Percentiles rank a stretch among this genome's conserved stretches.
Evolutionary conservation across 1,140 invertebrate species (phyloP).

Genomic region (Maconellicoccus hirsutus): DNA sequence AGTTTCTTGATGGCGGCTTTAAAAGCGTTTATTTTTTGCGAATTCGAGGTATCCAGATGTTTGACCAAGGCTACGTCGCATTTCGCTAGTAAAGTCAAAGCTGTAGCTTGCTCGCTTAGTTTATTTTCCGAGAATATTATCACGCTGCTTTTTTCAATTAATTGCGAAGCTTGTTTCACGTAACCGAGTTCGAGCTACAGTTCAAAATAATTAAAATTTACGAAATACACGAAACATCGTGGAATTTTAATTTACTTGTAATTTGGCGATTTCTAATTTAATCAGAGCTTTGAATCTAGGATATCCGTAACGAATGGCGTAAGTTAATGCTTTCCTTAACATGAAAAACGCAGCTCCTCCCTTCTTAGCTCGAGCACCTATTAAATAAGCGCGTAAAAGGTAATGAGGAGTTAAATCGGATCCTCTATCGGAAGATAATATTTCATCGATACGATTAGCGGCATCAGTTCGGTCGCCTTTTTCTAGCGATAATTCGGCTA

Average conservation of each 20-base stretch:
- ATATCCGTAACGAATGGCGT: constrained; percentile 14
- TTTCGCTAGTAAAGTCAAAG: background rate
- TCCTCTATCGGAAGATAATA: background rate
- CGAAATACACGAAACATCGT: background rate
- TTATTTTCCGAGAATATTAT: constrained; percentile 11
- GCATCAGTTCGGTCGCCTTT: background rate
- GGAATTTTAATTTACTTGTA: constrained; percentile 1
- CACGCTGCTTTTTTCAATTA: background rate
- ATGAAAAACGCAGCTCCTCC: background rate
- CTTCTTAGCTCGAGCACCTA: background rate
- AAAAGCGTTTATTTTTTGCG: background rate
- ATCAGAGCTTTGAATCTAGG: background rate
- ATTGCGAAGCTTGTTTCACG: background rate
- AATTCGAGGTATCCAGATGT: background rate
- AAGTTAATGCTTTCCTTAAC: background rate
- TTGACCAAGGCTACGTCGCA: background rate
- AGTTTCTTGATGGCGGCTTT: background rate
- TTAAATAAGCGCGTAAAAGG: background rate
- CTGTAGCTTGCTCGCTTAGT: background rate
- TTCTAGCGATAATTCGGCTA: constrained; percentile 1
- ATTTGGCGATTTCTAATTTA: background rate
- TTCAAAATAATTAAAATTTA: background rate
- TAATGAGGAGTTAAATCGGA: background rate
- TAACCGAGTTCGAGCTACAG: constrained; percentile 4
- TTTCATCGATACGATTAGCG: background rate